phyloP scores from a whole-genome alignment of 1,140 invertebrate species.

The Harpegnathos saltator region DNA sequence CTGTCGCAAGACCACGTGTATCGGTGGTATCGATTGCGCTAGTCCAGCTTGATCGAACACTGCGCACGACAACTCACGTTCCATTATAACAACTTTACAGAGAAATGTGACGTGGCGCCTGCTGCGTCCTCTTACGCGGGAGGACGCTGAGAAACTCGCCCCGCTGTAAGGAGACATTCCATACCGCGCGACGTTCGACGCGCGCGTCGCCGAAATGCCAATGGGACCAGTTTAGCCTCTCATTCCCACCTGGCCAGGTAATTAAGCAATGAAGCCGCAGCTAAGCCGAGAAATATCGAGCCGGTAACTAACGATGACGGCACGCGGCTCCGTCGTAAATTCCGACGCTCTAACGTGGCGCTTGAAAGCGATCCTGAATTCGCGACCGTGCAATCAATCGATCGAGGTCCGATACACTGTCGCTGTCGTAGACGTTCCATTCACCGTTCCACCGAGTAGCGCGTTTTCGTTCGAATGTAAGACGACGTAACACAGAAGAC shows the following conservation, averaged over 20 bases:
- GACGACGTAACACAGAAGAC: neutral
- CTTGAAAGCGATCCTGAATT: conserved; percentile 25
- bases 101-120: neutral
- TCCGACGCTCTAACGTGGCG: neutral
- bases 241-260: neutral
- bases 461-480: no score
- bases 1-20: no score
- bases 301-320: neutral
- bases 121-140: neutral
- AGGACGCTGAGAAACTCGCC: neutral
- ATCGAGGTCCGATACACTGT: no score
- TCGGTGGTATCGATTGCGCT: no score
- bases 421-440: no score
- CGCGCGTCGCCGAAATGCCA: conserved; percentile 4
- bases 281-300: neutral
- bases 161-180: no score
- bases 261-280: neutral
- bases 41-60: neutral
- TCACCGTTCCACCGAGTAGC: neutral
- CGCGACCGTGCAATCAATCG: no score
- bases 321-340: neutral
- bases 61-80: neutral
- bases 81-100: neutral
- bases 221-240: neutral
- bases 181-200: neutral